phyloP scores from a whole-genome alignment of 23 tunicate genomes.

The Halocynthia aurantium region DNA sequence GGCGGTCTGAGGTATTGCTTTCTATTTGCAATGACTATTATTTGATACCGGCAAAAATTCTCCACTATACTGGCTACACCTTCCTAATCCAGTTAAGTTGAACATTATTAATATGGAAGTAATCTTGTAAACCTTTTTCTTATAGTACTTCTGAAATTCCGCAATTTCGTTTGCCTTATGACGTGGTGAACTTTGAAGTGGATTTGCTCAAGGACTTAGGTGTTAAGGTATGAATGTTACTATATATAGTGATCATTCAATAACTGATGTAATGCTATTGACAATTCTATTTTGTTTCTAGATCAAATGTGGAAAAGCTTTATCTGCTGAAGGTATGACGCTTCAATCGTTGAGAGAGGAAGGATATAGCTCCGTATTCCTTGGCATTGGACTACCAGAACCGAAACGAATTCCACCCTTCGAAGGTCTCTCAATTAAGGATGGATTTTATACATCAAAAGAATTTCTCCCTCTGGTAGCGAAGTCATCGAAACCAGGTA shows the following conservation, averaged over 20 bases:
- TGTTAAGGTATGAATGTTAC: conserved; percentile 47
- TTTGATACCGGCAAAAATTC: background rate
- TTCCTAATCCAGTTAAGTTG: background rate
- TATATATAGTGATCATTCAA: too few species aligned
- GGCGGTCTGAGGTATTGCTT: conserved; percentile 77
- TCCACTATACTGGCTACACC: background rate
- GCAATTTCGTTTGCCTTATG: conserved; percentile 97
- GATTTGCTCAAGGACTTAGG: conserved; percentile 79
- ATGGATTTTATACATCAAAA: conserved; percentile 96
- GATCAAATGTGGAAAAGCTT: conserved; percentile 60
- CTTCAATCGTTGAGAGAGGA: conserved; percentile 50
- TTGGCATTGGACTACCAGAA: conserved; percentile 95
- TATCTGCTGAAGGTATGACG: conserved; percentile 47
- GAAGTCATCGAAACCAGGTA: conserved; percentile 90
- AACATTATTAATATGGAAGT: background rate
- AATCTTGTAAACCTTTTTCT: background rate
- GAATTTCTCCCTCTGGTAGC: conserved; percentile 91
- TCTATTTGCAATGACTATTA: background rate
- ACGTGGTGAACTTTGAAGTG: conserved; percentile 83
- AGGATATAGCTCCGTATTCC: conserved; percentile 73
- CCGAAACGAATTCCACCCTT: conserved; percentile 70
- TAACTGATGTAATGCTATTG: too few species aligned
- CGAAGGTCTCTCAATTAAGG: conserved; percentile 49
- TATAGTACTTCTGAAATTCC: conserved; percentile 96
- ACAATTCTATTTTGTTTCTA: background rate